Evolutionary conservation across 53 echinoderm and acorn worm species (phyloP), one percentile per base, ranked within the genome.

Genomic region (Paracentrotus lividus): DNA sequence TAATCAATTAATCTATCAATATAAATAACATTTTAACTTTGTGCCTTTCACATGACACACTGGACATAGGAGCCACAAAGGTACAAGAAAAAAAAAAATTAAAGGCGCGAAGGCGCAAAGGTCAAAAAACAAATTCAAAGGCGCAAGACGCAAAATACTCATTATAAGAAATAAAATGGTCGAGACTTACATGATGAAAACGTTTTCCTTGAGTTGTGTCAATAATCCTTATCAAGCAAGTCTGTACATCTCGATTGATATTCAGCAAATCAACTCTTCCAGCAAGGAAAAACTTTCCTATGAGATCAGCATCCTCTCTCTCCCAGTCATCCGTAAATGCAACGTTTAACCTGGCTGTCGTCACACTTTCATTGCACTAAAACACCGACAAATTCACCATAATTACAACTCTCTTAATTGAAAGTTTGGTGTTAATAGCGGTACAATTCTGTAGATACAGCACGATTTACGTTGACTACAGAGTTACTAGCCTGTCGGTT

Each of bases 391-490:
- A 64, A 64, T 27, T 29, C 72, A 4, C 72, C 4, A 72, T 2
- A 5, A 5, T 36, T 18, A 38, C 15, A 34, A 40, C 33, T 36
- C 40, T 38, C 72, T 72, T 18, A 72, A 72, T 31, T 72, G 40
- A 72, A 14, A 33, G 32, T 32, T 67, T 14, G 67, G 9, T 52
- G 29, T 36, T 72, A 38, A 20, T 72, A 36, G 0, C 33, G 31
- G 8, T 5, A 8, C 9, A 36, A 69, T 8, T 69, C 4, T 18
- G 10, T 72, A 72, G 72, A 38, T 38, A 38, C 72, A 38, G 72
- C 72, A 72, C 72, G 72, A 38, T 72, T 26, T 21, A 32, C 36
- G 36, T 72, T 72, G 72, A 40, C 72, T 36, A 72, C 72, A 40
- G n/a, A n/a, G n/a, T n/a, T n/a, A n/a, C n/a, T n/a, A n/a, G n/a